A percentile compares a stretch with the other conserved stretches of the same genome.
Conservation (phyloP, 2,797 vertebrate species). For the Tolypeutes matacus region DNA sequence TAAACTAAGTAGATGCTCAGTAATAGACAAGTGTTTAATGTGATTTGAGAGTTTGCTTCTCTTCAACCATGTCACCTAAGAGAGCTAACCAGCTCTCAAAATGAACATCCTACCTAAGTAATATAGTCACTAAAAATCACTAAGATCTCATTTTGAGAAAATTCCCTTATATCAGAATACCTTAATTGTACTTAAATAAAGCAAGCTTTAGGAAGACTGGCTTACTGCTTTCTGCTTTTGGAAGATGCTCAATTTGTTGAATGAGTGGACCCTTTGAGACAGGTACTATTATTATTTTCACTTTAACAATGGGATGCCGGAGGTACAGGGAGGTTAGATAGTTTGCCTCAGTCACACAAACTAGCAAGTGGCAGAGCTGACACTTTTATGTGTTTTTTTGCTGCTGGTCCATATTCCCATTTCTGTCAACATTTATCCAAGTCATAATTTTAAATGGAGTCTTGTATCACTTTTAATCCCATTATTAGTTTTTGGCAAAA, state of each 20-base stretch:
- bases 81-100: constrained; percentile 61
- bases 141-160: constrained; percentile 56
- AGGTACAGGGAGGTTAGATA: neutral
- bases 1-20: constrained; percentile 18
- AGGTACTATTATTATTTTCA: neutral
- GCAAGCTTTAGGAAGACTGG: neutral
- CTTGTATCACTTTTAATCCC: constrained; percentile 45
- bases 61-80: neutral
- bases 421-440: neutral
- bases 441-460: constrained; percentile 6
- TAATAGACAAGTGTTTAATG: neutral
- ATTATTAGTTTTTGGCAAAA: constrained; percentile 6
- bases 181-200: constrained; percentile 61
- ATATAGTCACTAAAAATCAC: constrained; percentile 9
- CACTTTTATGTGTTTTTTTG: neutral
- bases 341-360: neutral
- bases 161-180: constrained; percentile 24
- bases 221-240: neutral
- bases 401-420: neutral
- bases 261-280: neutral
- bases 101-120: neutral
- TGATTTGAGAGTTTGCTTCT: constrained; percentile 46
- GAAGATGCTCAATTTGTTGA: neutral
- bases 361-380: neutral
- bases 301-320: constrained; percentile 23